A percentile compares a stretch with the other conserved stretches of the same genome.
Evolutionary conservation across 1,140 invertebrate species (phyloP).

Genomic region (Argopecten irradians): DNA sequence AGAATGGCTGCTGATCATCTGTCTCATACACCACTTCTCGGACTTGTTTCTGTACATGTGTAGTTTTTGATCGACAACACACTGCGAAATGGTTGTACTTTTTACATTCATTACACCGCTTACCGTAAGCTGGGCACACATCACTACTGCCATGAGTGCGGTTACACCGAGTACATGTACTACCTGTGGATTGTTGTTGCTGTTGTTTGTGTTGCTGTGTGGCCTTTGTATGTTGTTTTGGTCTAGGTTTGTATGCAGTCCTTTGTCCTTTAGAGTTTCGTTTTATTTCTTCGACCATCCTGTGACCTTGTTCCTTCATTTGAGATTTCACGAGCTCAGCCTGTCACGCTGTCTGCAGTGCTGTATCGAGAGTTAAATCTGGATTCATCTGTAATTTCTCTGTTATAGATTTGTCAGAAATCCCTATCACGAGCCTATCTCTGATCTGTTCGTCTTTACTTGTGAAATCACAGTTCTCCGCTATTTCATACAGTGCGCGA

Average conservation of each 20-base stretch:
- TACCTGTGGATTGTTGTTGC: no score
- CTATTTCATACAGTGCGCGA: constrained; percentile 39
- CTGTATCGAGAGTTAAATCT: constrained; percentile 40
- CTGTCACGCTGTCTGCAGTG: constrained; percentile 35
- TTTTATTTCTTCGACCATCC: no score
- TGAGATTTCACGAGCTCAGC: constrained; percentile 46
- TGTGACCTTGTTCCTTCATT: constrained; percentile 28
- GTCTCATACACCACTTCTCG: no score
- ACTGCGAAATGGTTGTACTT: constrained; percentile 37
- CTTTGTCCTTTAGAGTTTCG: not conserved
- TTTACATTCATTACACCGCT: not conserved
- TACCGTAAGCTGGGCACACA: no score
- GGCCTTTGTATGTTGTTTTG: not conserved
- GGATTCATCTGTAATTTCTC: constrained; percentile 47
- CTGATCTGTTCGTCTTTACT: no score
- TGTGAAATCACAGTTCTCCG: constrained; percentile 49
- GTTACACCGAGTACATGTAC: no score
- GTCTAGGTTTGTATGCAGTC: not conserved
- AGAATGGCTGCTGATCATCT: no score
- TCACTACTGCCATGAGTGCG: no score
- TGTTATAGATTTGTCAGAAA: no score
- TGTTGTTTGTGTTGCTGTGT: no score
- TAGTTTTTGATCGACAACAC: constrained; percentile 31
- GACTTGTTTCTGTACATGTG: no score
- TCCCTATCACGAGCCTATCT: no score